phyloP scores from a whole-genome alignment of 2,797 vertebrate genomes.

The Apodemus agrarius region DNA sequence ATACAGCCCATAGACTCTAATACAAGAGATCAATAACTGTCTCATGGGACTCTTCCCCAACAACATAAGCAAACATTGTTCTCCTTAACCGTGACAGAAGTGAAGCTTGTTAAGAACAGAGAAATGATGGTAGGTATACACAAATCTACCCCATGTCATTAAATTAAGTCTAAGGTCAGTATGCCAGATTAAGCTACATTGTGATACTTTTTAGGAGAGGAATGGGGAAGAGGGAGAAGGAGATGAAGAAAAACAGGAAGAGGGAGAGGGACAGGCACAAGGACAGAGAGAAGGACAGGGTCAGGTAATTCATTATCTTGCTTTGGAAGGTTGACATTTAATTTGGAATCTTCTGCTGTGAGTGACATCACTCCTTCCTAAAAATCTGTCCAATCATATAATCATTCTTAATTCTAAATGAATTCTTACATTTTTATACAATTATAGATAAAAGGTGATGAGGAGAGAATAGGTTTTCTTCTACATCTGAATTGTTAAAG shows the following conservation, averaged over 20 bases:
- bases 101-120: neutral
- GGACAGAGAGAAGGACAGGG: neutral
- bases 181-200: too few species aligned
- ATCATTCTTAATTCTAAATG: too few species aligned
- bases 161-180: neutral
- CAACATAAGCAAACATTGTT: too few species aligned
- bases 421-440: neutral
- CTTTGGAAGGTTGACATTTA: neutral
- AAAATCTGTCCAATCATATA: neutral
- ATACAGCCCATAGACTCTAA: neutral
- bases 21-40: neutral
- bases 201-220: accelerated
- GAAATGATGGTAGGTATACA: neutral
- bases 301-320: neutral
- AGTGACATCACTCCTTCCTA: neutral
- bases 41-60: neutral
- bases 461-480: neutral
- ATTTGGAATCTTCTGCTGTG: neutral
- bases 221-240: neutral
- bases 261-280: neutral
- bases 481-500: neutral
- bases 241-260: neutral
- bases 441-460: neutral
- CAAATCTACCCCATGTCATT: neutral
- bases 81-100: neutral